Percentiles rank a stretch among this genome's conserved stretches.
phyloP scores from a whole-genome alignment of 2,797 vertebrate species.

The Poeciliopsis infans region DNA sequence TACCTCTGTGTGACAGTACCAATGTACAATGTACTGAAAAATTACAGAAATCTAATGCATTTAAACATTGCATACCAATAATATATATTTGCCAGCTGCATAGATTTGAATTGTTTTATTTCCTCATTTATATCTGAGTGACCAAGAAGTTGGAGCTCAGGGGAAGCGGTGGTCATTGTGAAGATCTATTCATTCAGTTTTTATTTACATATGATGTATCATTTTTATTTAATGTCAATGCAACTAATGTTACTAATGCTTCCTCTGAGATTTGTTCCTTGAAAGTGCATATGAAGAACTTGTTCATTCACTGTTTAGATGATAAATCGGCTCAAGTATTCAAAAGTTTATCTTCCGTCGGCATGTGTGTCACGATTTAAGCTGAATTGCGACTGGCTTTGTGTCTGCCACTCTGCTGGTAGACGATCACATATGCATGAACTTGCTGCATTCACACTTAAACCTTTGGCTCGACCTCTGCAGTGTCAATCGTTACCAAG shows the following conservation, averaged over 20 bases:
- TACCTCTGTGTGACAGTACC: not conserved
- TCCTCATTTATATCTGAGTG: not conserved
- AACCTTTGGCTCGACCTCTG: constrained; percentile 75
- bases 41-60: not conserved
- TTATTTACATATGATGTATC: too few relatives aligned
- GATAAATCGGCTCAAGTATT: constrained; percentile 10
- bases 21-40: not conserved
- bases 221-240: too few relatives aligned
- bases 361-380: constrained; percentile 43
- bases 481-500: constrained; percentile 76
- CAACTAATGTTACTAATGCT: not conserved
- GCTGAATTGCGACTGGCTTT: constrained; percentile 43
- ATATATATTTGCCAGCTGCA: not conserved
- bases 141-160: not conserved
- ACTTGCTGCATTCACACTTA: constrained; percentile 37
- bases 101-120: not conserved
- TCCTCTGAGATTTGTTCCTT: not conserved
- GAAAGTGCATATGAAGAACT: not conserved
- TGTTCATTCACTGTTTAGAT: constrained; percentile 4
- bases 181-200: not conserved
- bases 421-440: constrained; percentile 13
- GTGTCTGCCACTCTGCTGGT: constrained; percentile 48
- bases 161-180: not conserved
- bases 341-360: constrained; percentile 18
- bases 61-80: not conserved